Evolutionary conservation across 2,797 vertebrate species (phyloP).

Genomic region (Melopsittacus undulatus): DNA sequence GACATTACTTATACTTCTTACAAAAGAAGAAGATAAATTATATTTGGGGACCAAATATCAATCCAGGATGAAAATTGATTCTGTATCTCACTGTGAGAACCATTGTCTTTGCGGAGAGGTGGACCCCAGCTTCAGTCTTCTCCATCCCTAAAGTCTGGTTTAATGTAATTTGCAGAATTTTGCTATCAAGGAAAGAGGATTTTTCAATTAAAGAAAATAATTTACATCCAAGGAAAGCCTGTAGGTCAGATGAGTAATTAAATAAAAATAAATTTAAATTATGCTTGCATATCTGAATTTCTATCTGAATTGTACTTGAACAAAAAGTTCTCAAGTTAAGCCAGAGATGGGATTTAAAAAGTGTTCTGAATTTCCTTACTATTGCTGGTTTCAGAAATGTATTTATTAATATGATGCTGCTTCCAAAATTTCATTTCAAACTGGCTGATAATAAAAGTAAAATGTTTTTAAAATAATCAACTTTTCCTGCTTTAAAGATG

Average conservation of each 20-base stretch:
- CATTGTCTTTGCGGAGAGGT: background rate
- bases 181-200: background rate
- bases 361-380: background rate
- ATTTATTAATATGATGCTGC: background rate
- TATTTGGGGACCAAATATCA: background rate
- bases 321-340: background rate
- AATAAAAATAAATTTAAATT: background rate
- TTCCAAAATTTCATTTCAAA: background rate
- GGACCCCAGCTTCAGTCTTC: background rate
- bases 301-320: background rate
- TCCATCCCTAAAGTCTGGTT: background rate
- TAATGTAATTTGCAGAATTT: background rate
- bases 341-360: background rate
- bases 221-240: background rate
- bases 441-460: background rate
- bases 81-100: background rate
- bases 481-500: background rate
- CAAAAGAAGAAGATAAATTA: background rate
- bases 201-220: background rate
- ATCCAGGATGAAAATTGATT: background rate
- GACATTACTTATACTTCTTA: background rate
- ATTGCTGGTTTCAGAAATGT: background rate
- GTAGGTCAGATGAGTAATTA: background rate
- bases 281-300: background rate
- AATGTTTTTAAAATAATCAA: background rate